Conservation (phyloP, 2,113 vertebrate species). For the Megaceryle torquata region DNA sequence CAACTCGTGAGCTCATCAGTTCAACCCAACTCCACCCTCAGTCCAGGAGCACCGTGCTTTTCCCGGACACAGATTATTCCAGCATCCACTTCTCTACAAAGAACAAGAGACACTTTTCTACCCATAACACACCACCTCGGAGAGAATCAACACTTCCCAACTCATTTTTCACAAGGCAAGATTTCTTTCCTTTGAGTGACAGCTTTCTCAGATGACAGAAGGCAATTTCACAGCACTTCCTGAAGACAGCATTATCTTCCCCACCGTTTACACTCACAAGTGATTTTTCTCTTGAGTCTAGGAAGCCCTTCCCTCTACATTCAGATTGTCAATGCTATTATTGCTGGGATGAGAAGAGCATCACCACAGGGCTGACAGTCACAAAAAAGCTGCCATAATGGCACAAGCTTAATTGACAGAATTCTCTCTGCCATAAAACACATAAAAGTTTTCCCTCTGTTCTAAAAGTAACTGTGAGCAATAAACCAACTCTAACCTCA, state of each 20-base stretch:
- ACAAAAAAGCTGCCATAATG: background rate
- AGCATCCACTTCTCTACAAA: background rate
- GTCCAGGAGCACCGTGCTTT: background rate
- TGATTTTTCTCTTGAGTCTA: background rate
- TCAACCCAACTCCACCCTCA: background rate
- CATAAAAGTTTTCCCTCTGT: background rate
- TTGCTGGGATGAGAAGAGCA: background rate
- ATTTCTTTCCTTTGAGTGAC: background rate
- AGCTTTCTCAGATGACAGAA: background rate
- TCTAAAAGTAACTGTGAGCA: background rate
- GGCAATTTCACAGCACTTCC: background rate
- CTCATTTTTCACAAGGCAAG: background rate
- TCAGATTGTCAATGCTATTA: slow-evolving; percentile 2
- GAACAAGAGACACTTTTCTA: background rate
- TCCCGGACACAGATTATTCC: background rate
- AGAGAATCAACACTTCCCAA: background rate
- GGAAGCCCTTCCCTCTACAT: background rate
- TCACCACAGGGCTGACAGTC: background rate
- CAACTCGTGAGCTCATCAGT: fast-evolving
- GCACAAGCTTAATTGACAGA: background rate
- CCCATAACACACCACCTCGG: background rate
- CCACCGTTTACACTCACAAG: background rate
- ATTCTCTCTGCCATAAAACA: background rate
- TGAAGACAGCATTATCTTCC: background rate
- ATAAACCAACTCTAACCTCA: background rate